phyloP scores from a whole-genome alignment of 2,797 vertebrate species.

The Sebastiscus albofasciatus region DNA sequence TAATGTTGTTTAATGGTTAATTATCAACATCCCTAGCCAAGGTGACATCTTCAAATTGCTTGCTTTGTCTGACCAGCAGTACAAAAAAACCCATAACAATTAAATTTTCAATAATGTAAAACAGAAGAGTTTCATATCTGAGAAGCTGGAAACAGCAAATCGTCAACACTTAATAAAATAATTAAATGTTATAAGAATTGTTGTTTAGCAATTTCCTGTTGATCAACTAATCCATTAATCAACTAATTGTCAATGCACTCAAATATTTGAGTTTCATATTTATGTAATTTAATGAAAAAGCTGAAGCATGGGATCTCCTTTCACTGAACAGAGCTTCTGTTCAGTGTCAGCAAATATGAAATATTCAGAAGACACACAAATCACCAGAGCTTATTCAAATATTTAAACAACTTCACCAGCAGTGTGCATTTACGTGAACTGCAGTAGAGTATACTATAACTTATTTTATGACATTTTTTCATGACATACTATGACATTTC shows the following conservation, averaged over 20 bases:
- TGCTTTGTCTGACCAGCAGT: neutral
- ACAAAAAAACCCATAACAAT: neutral
- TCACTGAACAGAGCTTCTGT: neutral
- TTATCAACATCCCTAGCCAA: no score
- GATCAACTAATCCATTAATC: neutral
- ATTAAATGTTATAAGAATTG: no score
- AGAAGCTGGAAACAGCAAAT: neutral
- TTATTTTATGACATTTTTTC: neutral
- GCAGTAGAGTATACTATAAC: neutral
- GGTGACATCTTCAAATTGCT: neutral
- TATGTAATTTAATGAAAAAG: neutral
- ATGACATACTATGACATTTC: neutral
- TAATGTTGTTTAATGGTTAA: no score
- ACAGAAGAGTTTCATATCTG: neutral
- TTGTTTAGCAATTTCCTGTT: no score
- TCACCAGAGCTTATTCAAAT: slow-evolving; percentile 5
- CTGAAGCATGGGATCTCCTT: neutral
- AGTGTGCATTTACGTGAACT: neutral
- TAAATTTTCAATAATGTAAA: neutral
- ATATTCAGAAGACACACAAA: neutral
- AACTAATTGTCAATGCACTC: neutral
- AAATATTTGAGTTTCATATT: neutral
- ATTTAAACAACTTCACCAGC: slow-evolving; percentile 9
- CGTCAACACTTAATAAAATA: neutral
- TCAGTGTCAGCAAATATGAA: neutral